phyloP scores from a whole-genome alignment of 1,140 invertebrate genomes.

The Microplitis mediator region DNA sequence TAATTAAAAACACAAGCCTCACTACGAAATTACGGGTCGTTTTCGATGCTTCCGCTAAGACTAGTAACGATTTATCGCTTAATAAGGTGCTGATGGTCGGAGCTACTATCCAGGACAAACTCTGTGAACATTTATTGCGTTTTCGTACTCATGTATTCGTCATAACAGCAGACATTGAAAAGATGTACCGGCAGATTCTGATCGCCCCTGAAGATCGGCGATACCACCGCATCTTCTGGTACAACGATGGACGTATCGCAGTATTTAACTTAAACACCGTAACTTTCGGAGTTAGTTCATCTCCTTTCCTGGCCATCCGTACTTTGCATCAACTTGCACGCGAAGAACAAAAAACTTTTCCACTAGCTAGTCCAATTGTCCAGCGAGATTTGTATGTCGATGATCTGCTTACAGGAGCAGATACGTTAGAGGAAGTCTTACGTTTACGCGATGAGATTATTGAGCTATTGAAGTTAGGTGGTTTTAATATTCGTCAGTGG shows the following conservation, averaged over 20 bases:
- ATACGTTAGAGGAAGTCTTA: slow-evolving; percentile 43
- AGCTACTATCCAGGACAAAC: slow-evolving; percentile 38
- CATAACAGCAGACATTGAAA: slow-evolving; percentile 41
- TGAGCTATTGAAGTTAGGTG: slow-evolving; percentile 33
- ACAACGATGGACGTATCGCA: not conserved
- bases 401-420: slow-evolving; percentile 50
- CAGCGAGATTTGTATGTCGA: slow-evolving; percentile 57
- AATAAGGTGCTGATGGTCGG: slow-evolving; percentile 46
- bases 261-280: slow-evolving; percentile 35
- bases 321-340: slow-evolving; percentile 47
- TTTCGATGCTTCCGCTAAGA: slow-evolving; percentile 35
- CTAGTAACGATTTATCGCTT: slow-evolving; percentile 35
- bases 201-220: slow-evolving; percentile 31
- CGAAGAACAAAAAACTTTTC: slow-evolving; percentile 42
- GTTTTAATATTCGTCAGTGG: slow-evolving; percentile 47
- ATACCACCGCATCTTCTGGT: slow-evolving; percentile 30
- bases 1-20: slow-evolving; percentile 35
- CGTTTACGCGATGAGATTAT: slow-evolving; percentile 38
- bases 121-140: slow-evolving; percentile 17
- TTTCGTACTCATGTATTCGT: slow-evolving; percentile 30
- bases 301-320: slow-evolving; percentile 51
- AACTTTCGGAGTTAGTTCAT: slow-evolving; percentile 50
- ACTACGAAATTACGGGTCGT: slow-evolving; percentile 46
- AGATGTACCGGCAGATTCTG: slow-evolving; percentile 44
- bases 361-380: slow-evolving; percentile 36